These are phyloP conservation scores for Pocota personata DNA, from an alignment of 2,888 invertebrate genomes.

Conservation along the genomic window DNA sequence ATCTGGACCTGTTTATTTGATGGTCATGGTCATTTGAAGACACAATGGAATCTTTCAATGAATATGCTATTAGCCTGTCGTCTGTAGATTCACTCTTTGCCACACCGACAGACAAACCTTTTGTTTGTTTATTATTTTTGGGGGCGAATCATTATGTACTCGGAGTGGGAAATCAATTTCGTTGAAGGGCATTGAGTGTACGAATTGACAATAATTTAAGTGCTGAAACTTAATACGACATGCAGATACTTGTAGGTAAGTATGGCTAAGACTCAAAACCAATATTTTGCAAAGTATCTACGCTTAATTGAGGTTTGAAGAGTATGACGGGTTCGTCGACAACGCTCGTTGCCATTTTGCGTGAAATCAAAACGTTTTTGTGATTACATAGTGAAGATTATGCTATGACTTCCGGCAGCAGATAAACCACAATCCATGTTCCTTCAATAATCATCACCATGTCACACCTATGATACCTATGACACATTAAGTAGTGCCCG, in stretches of 20 bases:
- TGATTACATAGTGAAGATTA: no score
- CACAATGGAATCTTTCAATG: neutral
- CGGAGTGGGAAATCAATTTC: neutral
- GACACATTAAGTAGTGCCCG: no score
- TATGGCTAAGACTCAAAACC: neutral
- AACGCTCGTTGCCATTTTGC: no score
- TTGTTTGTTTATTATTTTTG: slow-evolving; percentile 3
- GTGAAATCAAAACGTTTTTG: no score
- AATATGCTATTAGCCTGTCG: no score
- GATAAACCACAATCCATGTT: no score
- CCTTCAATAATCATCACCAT: no score
- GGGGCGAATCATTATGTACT: neutral
- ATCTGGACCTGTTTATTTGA: slow-evolving; percentile 1
- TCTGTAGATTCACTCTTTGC: neutral
- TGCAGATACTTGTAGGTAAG: no score
- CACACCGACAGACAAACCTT: neutral
- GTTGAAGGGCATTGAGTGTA: neutral
- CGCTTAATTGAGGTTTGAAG: neutral
- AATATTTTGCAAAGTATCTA: neutral
- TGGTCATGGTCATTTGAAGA: slow-evolving; percentile 6
- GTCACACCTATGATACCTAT: no score
- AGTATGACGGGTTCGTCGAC: no score
- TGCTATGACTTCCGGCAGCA: no score
- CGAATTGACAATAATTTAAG: neutral
- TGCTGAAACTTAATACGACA: neutral